Evolutionary conservation across 1,140 invertebrate genomes (phyloP), one percentile per base, ranked within the genome.

Genomic region (Penaeus chinensis): DNA sequence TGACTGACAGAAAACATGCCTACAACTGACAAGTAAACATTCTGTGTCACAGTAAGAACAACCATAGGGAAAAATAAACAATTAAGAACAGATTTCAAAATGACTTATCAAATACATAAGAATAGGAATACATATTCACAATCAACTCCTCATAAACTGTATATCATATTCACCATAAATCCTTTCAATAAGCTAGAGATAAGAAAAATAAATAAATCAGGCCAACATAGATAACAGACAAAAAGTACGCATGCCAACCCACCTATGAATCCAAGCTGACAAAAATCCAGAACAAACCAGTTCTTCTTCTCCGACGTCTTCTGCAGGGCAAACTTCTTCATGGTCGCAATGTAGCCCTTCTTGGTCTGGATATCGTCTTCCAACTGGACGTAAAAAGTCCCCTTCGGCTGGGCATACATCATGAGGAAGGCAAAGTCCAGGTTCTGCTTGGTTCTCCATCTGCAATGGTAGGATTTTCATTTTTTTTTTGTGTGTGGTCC

Each of bases 391-490:
- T 94, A 94, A 91, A 93, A 94, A n/a, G 92, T 91, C 37, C 93
- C 93, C 89, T 93, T 92, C 65, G 92, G 94, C 91, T 97, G 96
- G 18, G 96, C 96, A 92, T 99, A 99, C 89, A 98, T 96, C 98
- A 99, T 99, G 0, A 99, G 93, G 92, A 97, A 99, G 11, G 97
- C 96, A 92, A 97, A 98, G 92, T 99, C 98, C 71, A 98, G 93
- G 92, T 99, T 99, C 92, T 99, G 98, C 92, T 99, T 99, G 2
- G 97, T 98, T 77, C 98, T 93, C 98, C 98, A 99, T 90, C 95
- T 90, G 82, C 11, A 63, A 63, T 18, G 22, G 0, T 3, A 10
- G 90, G 69, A 1, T 32, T 24, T n/a, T 18, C 19, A 7, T 22
- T 18, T 22, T 7, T 5, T 74, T 18, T 22, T 7, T 5, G 32